Base-by-base conservation (phyloP, 2,888 invertebrate genomes). In the Hoplodrina ambigua region DNA sequence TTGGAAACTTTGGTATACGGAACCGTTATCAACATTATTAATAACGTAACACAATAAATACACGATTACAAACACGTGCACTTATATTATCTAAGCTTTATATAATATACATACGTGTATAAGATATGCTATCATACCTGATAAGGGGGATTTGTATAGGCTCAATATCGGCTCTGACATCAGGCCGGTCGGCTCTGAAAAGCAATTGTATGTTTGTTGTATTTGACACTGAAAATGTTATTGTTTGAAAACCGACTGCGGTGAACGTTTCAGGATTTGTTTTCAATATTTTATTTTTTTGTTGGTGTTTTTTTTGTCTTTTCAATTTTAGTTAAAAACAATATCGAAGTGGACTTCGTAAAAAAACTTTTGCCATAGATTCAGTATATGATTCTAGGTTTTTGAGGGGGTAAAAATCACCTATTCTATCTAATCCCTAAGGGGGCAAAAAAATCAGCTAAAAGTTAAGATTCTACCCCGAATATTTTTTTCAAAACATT, bases 121-220 rank as follows among this genome's bases (percentile, higher is more conserved):
- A 54, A 56, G 59, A 58, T 52, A 59, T 49, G 59, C 65, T 80
- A 86, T 77, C 88, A 82, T 94, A 95, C 95, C 95, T 95, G 95
- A 93, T 92, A 95, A 88, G 80, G 95, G 95, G 87, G 95, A 93
- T 94, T 96, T 95, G 93, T 93, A 95, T 85, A 96, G 91, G 90
- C 95, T 96, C 89, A 96, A 89, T 87, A 96, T 92, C 81, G 95
- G 95, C 88, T 96, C 95, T 83, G 95, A 89, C 92, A 95, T 92
- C 88, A 96, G 92, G 85, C 93, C 94, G 90, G 89, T 89, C 62
- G 94, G 88, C 84, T 96, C 95, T 96, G 95, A 71, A 93, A 94
- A 88, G 84, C 78, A 94, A 93, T 92, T 76, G 77, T 63, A 75
- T 61, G 33, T 55, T 75, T 67, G 54, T 65, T 83, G 69, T 81